Percentiles rank a stretch among this genome's conserved stretches.
Conservation (phyloP, 1,140 invertebrate species). For the Sycophaga agraensis region DNA sequence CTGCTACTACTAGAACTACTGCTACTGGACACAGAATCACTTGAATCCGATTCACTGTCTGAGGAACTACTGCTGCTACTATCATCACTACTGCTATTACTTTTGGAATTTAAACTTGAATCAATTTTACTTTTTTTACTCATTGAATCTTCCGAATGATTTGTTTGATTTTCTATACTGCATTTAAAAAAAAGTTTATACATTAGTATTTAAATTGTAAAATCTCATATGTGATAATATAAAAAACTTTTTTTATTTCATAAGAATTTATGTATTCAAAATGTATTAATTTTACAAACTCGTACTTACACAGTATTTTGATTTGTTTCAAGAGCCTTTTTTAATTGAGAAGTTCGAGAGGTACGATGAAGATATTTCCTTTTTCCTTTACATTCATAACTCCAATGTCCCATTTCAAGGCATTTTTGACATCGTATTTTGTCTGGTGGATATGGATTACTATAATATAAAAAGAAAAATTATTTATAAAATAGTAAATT, state of each 20-base stretch:
- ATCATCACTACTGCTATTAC: conserved; percentile 33
- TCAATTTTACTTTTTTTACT: conserved; percentile 36
- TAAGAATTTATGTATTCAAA: neutral
- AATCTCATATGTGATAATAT: no score
- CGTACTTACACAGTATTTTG: conserved; percentile 41
- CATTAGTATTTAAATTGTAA: neutral
- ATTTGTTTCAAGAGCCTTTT: conserved; percentile 68
- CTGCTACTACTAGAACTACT: conserved; percentile 19
- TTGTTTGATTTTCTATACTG: neutral
- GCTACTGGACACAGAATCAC: conserved; percentile 25
- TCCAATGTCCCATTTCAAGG: conserved; percentile 88
- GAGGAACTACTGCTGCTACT: conserved; percentile 32
- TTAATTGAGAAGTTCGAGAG: conserved; percentile 78
- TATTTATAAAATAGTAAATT: no score
- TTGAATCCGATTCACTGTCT: conserved; percentile 26
- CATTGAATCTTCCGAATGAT: neutral
- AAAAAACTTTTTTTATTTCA: no score
- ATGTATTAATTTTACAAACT: neutral
- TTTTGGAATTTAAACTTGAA: conserved; percentile 36
- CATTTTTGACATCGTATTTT: conserved; percentile 85
- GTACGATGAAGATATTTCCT: conserved; percentile 81
- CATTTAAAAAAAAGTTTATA: neutral
- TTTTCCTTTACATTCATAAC: conserved; percentile 89
- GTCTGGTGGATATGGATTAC: conserved; percentile 64
- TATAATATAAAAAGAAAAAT: conserved; percentile 25